Base-by-base conservation (phyloP, 2,888 invertebrate species). In the Hirtodrosophila histrioides region DNA sequence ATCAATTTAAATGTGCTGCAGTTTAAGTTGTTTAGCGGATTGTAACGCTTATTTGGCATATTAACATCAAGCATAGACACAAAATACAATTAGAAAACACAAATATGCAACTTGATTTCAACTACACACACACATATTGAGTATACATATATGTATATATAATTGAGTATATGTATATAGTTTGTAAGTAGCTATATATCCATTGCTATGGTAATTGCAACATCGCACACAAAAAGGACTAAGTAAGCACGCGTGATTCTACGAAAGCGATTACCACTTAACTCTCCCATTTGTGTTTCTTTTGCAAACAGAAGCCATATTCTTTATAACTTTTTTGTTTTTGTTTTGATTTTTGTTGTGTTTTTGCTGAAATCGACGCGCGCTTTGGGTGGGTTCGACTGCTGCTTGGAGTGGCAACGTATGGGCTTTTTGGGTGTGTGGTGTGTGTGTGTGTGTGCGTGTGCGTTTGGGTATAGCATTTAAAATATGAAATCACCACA, bases 401-500 rank as follows among this genome's bases (percentile, higher is more conserved):
- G 63, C 49, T 58, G 41, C 27, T 35, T 31, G 49, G 44, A 36
- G 43, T 64, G 51, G 60, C 17, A 39, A 27, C 46, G 27, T 41
- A 11, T 17, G 17, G 17, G 17, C 45, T 63, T 43, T 44, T 68
- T 62, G 71, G 70, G 72, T 60, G 72, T 62, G 73, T 41, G 17
- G 40, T 36, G 46, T 55, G 39, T 45, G 45, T 37, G 41, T n/a
- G 17, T 37, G 31, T 24, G 8, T 41, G 17, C 17, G 17, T 2
- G 40, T 51, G 55, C 40, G 41, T 57, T 55, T 51, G 36, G 51
- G n/a, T 36, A 10, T 33, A 27, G 33, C 24, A 23, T 84, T 90
- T 94, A 94, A 93, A 94, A 94, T 93, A 94, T 94, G 88, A 94
- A 94, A 83, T 94, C 95, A 0, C 95, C 95, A 88, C 95, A 95